phyloP scores from a whole-genome alignment of 2,888 invertebrate genomes.

The Pristionchus japonicus region DNA sequence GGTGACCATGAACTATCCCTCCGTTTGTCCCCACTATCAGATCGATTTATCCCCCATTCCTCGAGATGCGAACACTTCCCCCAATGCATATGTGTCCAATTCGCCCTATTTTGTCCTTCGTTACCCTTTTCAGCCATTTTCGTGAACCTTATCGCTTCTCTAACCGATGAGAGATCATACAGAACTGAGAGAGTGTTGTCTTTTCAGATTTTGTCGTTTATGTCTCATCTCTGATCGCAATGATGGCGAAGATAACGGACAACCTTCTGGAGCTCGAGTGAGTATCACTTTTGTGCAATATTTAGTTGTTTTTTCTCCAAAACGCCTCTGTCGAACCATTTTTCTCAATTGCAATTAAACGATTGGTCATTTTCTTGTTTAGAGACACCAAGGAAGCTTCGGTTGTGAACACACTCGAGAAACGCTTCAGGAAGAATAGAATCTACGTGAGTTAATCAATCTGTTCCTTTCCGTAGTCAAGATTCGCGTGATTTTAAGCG shows the following conservation, averaged over 20 bases:
- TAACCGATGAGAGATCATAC: background rate
- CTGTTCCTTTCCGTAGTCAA: no score
- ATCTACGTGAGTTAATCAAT: conserved; percentile 49
- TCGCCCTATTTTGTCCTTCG: background rate
- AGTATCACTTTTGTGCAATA: background rate
- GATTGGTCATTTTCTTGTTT: background rate
- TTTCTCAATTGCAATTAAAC: background rate
- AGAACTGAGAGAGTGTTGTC: background rate
- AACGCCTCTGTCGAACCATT: background rate
- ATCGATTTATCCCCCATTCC: conserved; percentile 11
- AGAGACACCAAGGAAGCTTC: conserved; percentile 48
- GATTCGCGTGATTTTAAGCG: background rate
- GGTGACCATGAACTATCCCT: conserved; percentile 47
- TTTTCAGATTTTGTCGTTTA: background rate
- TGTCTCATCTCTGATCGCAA: background rate
- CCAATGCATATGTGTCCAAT: background rate
- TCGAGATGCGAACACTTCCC: conserved; percentile 28
- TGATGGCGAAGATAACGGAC: background rate
- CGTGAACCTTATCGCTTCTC: background rate
- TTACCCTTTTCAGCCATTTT: background rate
- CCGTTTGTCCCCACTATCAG: conserved; percentile 12
- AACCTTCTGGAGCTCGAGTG: conserved; percentile 41
- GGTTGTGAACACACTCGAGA: conserved; percentile 46
- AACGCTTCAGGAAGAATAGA: conserved; percentile 48
- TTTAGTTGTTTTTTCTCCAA: background rate